Base-by-base conservation (phyloP, 2,888 invertebrate genomes). In the Eubasilissa splendida region DNA sequence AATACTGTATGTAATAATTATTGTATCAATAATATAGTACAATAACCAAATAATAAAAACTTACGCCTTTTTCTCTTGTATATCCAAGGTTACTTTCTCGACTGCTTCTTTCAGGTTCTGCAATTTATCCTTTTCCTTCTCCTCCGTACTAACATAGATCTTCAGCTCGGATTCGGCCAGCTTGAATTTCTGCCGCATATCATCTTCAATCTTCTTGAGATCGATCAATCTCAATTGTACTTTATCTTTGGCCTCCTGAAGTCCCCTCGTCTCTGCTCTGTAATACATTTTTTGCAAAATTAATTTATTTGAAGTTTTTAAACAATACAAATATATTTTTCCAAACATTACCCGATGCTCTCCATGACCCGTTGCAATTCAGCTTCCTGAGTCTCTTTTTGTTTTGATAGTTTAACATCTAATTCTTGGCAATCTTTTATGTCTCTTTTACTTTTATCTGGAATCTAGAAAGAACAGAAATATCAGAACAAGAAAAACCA, bases 91-190 rank as follows among this genome's bases (percentile, higher is more conserved):
- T 12, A 91, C 87, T 9, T 88, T 88, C 3, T 90, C 90, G 58
- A 89, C 87, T 0, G 89, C 88, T n/a, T 88, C 89, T 77, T 90
- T 89, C 59, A 95, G 87, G 65, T 93, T 92, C 71, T 92, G 90
- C 63, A 96, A 86, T 84, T 94, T 94, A 12, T 90, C 89, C n/a
- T 90, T 91, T 85, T 95, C 95, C 11, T 90, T 91, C 82, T 92
- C 85, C 88, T 94, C 92, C 82, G 92, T 91, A 87, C 93, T 90
- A 86, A 95, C 87, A 83, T 95, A 96, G 73, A 97, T 91, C 86
- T 96, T 95, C 11, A 97, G 88, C 87, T 97, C 95, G 0, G 95
- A 95, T 86, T 96, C 94, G 0, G 95, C 94, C 88, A 84, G 92
- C 91, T 89, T 89, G 83, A 86, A 87, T 1, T 86, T 85, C 10